Conservation (phyloP, 1,140 invertebrate genomes). For the Diachasmimorpha longicaudata region DNA sequence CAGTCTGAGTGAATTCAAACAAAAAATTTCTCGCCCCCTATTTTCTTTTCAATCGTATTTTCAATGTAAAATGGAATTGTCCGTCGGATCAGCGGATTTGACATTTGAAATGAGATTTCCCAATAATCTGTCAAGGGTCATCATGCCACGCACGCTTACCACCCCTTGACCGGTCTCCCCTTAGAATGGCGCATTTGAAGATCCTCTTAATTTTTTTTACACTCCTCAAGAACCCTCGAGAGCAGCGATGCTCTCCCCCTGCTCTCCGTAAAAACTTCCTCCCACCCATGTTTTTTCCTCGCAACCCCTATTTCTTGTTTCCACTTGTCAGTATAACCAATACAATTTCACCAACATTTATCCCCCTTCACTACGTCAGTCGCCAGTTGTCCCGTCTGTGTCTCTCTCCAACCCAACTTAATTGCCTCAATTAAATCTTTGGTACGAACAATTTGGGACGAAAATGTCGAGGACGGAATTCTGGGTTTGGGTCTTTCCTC, state of each 20-base stretch:
- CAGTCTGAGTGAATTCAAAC: background rate
- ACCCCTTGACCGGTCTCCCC: slow-evolving; percentile 33
- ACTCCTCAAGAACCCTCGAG: background rate
- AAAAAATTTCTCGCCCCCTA: background rate
- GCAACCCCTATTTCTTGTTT: slow-evolving; percentile 15
- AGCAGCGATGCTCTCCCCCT: background rate
- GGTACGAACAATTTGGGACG: slow-evolving; percentile 46
- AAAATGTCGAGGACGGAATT: slow-evolving; percentile 28
- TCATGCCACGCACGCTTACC: slow-evolving; percentile 1
- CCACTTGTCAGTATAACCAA: slow-evolving; percentile 15
- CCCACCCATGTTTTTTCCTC: background rate
- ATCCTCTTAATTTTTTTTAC: slow-evolving; percentile 18
- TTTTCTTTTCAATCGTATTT: background rate
- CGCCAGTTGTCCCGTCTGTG: slow-evolving; percentile 4
- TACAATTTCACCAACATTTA: slow-evolving; percentile 29
- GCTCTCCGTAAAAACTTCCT: background rate
- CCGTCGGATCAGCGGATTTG: background rate
- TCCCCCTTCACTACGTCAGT: slow-evolving; percentile 26
- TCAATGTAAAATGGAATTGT: background rate
- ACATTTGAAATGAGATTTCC: slow-evolving; percentile 35
- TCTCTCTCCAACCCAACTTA: slow-evolving; percentile 33
- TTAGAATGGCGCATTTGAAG: slow-evolving; percentile 38
- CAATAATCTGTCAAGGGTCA: background rate
- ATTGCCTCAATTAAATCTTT: slow-evolving; percentile 51
- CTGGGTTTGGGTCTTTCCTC: background rate